These are phyloP conservation scores for Andrena fulva DNA, from an alignment of 2,888 invertebrate genomes.

Conservation along the genomic window DNA sequence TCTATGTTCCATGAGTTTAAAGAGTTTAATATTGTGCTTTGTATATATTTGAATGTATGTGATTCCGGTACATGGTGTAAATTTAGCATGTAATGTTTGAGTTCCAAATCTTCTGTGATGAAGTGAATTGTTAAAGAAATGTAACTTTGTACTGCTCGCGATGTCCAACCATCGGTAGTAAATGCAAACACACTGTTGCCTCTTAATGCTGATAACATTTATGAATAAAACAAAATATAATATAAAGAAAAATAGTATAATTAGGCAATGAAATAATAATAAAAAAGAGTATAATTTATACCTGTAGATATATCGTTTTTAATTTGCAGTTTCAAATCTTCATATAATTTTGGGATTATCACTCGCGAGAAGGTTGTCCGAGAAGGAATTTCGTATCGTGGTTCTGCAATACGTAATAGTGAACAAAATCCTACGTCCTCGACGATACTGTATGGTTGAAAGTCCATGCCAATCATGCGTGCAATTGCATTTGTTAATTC, in stretches of 20 bases:
- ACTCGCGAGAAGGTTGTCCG: background rate
- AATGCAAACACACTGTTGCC: constrained; percentile 2
- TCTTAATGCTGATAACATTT: background rate
- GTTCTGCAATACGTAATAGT: background rate
- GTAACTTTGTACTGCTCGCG: constrained; percentile 15
- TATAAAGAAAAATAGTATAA: background rate
- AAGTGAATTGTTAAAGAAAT: constrained; percentile 5
- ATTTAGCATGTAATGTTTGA: background rate
- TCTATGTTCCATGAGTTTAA: constrained; percentile 3
- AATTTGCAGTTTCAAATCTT: background rate
- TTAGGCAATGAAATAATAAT: background rate
- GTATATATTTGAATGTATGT: constrained; percentile 11
- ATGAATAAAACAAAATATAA: background rate
- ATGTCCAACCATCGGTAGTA: constrained; percentile 20
- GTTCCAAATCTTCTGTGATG: background rate
- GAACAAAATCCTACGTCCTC: background rate
- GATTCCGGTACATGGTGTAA: background rate
- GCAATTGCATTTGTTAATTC: constrained; percentile 12
- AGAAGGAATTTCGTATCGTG: background rate
- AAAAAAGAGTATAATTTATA: background rate
- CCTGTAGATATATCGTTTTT: background rate
- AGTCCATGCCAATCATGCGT: constrained; percentile 1
- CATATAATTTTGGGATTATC: constrained; percentile 7
- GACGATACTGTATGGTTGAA: background rate
- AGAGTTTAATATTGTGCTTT: background rate